Base-by-base conservation (phyloP, 1,140 invertebrate genomes). In the Nomia melanderi region DNA sequence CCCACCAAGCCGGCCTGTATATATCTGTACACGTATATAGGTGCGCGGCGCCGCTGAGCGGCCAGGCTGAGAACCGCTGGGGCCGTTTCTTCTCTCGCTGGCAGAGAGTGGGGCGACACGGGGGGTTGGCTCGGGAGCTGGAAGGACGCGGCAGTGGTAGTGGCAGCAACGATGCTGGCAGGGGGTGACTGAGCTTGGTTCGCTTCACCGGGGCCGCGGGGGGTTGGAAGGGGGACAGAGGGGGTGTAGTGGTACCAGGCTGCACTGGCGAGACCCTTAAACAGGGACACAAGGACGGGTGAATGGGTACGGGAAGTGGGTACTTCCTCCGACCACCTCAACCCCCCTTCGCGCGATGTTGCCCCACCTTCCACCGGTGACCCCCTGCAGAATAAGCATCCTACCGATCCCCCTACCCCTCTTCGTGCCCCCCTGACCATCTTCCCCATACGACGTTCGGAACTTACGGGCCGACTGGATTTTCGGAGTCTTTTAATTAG, bases 231-330 rank as follows among this genome's bases (percentile, higher is more conserved):
- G 63, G 63, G 65, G 47, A n/a, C n/a, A n/a, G 50, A 44, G 60
- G n/a, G 70, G 82, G 54, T 79, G 66, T 79, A 83, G 66, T 77
- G 82, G 78, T 84, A 81, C 82, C 82, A 84, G 69, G 57, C 82
- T 80, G 77, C 79, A 62, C 70, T 73, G 66, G 64, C 71, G 76
- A 79, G 69, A 73, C 64, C 82, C 66, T 80, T 73, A 74, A 83
- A 83, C 73, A 80, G 71, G 71, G 81, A 82, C 80, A 82, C 81
- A 75, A 75, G 80, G 72, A 83, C 80, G 54, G 73, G 66, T 64
- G 71, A 73, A 75, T 71, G 76, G 75, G 69, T 73, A 81, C 64
- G 63, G 71, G 65, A 67, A 81, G 79, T 70, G 72, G 65, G 73
- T 67, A 81, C 79, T 78, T 69, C 67, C 80, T 41, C 66, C 63